Conservation (phyloP, 2,113 vertebrate genomes). For the Pelusios castaneus region DNA sequence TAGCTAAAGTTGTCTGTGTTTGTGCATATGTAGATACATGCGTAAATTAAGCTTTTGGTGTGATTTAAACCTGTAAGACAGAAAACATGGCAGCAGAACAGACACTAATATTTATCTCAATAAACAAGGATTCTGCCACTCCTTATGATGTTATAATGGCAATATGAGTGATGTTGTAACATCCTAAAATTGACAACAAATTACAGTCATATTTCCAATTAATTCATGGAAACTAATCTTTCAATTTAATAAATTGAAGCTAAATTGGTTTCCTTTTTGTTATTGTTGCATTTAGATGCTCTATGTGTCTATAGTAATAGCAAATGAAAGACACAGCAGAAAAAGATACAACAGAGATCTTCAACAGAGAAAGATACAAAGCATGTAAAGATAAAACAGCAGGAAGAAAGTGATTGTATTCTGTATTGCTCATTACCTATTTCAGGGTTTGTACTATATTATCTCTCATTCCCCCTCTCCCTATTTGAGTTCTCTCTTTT, state of each 20-base stretch:
- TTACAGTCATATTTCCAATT: neutral
- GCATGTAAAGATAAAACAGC: neutral
- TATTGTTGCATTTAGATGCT: neutral
- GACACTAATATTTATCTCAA: neutral
- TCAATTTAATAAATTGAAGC: neutral
- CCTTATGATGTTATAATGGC: neutral
- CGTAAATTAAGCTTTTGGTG: neutral
- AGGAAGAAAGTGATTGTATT: neutral
- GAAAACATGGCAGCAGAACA: constrained; percentile 5
- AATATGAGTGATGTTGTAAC: neutral
- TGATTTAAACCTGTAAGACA: neutral
- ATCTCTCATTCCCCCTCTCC: neutral
- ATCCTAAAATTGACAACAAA: neutral
- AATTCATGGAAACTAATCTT: neutral
- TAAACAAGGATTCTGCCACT: neutral
- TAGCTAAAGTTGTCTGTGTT: neutral
- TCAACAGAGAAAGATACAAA: neutral
- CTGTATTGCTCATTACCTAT: neutral
- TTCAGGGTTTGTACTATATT: neutral
- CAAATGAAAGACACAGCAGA: neutral
- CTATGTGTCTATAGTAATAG: neutral
- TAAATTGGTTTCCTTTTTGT: constrained; percentile 29
- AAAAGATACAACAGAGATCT: neutral
- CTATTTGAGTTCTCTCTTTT: neutral
- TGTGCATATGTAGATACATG: neutral